Evolutionary conservation across 2,113 vertebrate species (phyloP).

Genomic region (Dicentrarchus labrax): DNA sequence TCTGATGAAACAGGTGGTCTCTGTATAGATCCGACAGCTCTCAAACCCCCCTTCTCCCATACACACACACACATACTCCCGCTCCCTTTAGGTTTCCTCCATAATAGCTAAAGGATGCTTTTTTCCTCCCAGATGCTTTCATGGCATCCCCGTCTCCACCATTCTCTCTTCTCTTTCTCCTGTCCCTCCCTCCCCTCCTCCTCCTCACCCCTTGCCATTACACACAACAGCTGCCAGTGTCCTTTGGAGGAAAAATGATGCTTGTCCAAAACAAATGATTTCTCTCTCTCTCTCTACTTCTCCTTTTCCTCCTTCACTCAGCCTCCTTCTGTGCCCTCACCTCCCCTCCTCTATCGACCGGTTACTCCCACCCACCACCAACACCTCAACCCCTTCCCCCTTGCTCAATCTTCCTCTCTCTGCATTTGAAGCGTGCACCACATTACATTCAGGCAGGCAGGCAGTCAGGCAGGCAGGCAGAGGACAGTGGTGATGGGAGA

Average conservation of each 20-base stretch:
- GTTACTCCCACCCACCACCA: conserved; percentile 44
- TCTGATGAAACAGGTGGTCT: conserved; percentile 75
- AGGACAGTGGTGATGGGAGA: conserved; percentile 65
- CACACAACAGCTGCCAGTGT: conserved; percentile 80
- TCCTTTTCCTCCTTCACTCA: conserved; percentile 13
- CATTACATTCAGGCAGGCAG: conserved; percentile 49
- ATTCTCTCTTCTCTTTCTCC: not conserved
- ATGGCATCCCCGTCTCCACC: conserved; percentile 36
- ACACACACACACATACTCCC: conserved; percentile 9
- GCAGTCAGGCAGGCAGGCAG: conserved; percentile 45
- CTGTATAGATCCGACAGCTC: conserved; percentile 43
- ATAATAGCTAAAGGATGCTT: conserved; percentile 69
- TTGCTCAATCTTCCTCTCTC: conserved; percentile 17
- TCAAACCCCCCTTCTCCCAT: not conserved
- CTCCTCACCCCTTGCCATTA: conserved; percentile 46
- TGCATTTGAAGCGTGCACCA: conserved; percentile 54
- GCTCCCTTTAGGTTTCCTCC: conserved; percentile 44
- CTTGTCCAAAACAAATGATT: conserved; percentile 76
- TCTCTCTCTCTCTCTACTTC: conserved; percentile 8
- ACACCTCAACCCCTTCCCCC: not conserved
- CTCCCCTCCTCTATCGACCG: conserved; percentile 51
- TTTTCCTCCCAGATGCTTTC: conserved; percentile 61
- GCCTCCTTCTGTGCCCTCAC: conserved; percentile 45
- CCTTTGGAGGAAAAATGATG: conserved; percentile 79
- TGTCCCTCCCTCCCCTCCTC: conserved; percentile 12